A percentile compares a stretch with the other conserved stretches of the same genome.
phyloP scores from a whole-genome alignment of 92 coral and sea anemone genomes.

The Heteractis magnifica region DNA sequence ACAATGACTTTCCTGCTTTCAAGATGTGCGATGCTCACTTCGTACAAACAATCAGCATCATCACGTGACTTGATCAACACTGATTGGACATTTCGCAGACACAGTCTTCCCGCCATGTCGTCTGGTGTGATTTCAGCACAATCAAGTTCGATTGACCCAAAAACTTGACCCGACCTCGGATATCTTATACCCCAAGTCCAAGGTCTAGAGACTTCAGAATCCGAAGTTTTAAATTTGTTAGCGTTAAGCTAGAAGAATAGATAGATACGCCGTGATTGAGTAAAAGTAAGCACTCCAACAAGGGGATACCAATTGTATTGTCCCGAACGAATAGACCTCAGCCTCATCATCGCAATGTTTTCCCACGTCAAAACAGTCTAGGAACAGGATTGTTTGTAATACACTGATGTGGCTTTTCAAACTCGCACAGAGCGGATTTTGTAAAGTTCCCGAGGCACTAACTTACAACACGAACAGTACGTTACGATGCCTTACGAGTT shows the following conservation, averaged over 20 bases:
- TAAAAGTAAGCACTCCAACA: too few relatives aligned
- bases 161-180: slow-evolving; percentile 43
- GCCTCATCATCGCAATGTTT: too few relatives aligned
- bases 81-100: slow-evolving; percentile 63
- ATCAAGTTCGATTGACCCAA: slow-evolving; percentile 55
- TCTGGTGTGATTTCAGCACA: slow-evolving; percentile 59
- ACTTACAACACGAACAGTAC: too few relatives aligned
- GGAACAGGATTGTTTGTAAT: too few relatives aligned
- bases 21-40: slow-evolving; percentile 56
- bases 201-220: slow-evolving; percentile 30
- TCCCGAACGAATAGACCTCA: too few relatives aligned
- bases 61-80: slow-evolving; percentile 48
- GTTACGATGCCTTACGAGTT: too few relatives aligned
- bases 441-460: too few relatives aligned
- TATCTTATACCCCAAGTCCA: slow-evolving; percentile 24
- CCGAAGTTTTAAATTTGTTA: slow-evolving; percentile 25
- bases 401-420: too few relatives aligned
- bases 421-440: too few relatives aligned
- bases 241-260: slow-evolving; percentile 24
- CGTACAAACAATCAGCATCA: slow-evolving; percentile 44
- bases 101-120: slow-evolving; percentile 71
- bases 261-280: background rate
- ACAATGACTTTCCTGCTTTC: slow-evolving; percentile 59
- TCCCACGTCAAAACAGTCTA: too few relatives aligned
- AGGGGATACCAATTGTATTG: too few relatives aligned